These are phyloP conservation scores for Florisuga fusca DNA, from an alignment of 2,797 vertebrate genomes.

Conservation along the genomic window DNA sequence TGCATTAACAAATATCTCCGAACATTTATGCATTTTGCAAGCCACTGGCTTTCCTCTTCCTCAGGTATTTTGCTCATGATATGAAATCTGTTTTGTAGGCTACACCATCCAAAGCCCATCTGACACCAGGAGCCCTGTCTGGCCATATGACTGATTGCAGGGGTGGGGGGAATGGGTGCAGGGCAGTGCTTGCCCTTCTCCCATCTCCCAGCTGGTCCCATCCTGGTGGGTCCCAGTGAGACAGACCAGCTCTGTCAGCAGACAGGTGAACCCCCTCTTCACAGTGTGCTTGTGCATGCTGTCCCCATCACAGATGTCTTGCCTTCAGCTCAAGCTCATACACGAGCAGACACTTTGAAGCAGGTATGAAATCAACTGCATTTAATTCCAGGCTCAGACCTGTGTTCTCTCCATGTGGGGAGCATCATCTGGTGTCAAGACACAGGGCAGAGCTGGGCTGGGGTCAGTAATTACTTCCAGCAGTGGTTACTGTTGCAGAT, in stretches of 20 bases:
- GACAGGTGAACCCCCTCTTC: background rate
- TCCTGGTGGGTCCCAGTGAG: background rate
- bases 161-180: background rate
- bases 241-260: background rate
- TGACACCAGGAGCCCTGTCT: background rate
- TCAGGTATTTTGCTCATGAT: background rate
- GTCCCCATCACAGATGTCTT: background rate
- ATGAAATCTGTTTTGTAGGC: background rate
- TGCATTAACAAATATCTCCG: background rate
- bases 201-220: background rate
- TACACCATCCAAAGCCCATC: background rate
- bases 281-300: fast-evolving
- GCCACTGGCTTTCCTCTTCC: background rate
- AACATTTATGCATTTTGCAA: background rate
- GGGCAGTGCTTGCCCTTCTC: background rate
- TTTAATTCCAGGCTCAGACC: background rate
- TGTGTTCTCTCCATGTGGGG: fast-evolving
- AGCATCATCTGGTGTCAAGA: background rate
- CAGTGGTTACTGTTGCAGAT: background rate
- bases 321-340: background rate
- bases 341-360: background rate
- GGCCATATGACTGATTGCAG: background rate
- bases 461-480: constrained; percentile 5
- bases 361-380: background rate
- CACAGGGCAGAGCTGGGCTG: background rate